These are phyloP conservation scores for Eupsilia transversa DNA, from an alignment of 2,888 invertebrate species.

Conservation along the genomic window DNA sequence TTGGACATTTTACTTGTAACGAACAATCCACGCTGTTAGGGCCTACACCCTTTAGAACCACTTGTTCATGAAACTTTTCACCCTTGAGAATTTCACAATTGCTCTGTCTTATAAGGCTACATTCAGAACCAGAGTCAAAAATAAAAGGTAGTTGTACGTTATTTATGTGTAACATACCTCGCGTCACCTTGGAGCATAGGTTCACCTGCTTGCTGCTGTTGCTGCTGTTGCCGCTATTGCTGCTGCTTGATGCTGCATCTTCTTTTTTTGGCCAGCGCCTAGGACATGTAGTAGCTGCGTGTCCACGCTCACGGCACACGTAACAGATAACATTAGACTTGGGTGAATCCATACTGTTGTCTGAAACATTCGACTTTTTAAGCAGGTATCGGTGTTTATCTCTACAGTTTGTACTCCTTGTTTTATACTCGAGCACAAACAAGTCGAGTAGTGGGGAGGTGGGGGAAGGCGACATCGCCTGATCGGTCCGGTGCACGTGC, in stretches of 20 bases:
- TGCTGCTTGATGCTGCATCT: not conserved
- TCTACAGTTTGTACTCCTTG: no score
- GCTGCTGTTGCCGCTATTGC: not conserved
- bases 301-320: no score
- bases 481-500: no score
- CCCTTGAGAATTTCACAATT: slow-evolving; percentile 4
- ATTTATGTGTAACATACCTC: slow-evolving; percentile 19
- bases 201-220: not conserved
- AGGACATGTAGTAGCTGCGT: no score
- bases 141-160: slow-evolving; percentile 10
- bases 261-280: not conserved
- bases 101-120: slow-evolving; percentile 13
- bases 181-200: slow-evolving; percentile 6
- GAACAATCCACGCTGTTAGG: slow-evolving; percentile 1
- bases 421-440: no score
- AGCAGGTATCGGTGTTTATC: no score
- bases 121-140: slow-evolving; percentile 28
- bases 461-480: no score
- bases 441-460: no score
- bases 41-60: slow-evolving; percentile 14
- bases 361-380: no score
- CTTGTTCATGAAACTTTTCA: slow-evolving; percentile 27
- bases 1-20: slow-evolving; percentile 6
- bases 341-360: no score
- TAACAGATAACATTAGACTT: no score